phyloP scores from a whole-genome alignment of 2,113 vertebrate species.

The Dicaeum eximium region DNA sequence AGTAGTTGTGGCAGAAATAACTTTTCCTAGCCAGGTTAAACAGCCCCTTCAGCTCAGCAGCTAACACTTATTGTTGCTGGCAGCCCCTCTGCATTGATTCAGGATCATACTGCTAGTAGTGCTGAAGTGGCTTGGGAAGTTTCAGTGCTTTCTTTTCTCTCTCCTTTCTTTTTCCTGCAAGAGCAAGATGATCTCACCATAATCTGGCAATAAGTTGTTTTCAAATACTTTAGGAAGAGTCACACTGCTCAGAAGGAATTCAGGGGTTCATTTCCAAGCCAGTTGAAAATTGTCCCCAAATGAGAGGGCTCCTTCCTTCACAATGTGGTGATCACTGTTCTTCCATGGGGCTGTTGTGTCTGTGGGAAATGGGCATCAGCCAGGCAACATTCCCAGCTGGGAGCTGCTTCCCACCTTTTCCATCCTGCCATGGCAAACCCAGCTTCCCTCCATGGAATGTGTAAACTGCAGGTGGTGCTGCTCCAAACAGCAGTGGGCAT shows the following conservation, averaged over 20 bases:
- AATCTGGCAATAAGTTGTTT: not conserved
- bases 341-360: not conserved
- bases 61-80: not conserved
- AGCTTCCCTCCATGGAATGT: not conserved
- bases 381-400: not conserved
- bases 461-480: not conserved
- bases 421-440: not conserved
- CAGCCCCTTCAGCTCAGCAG: not conserved
- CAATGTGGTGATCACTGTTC: not conserved
- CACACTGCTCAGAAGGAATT: not conserved
- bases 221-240: not conserved
- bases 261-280: not conserved
- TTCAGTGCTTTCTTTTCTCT: not conserved
- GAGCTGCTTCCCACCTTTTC: not conserved
- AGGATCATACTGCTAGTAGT: not conserved
- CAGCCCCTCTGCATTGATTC: not conserved
- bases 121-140: constrained; percentile 1
- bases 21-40: constrained; percentile 32
- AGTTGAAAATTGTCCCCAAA: not conserved
- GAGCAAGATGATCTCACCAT: not conserved
- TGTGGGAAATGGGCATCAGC: not conserved
- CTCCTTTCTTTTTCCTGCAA: not conserved
- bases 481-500: not conserved
- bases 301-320: not conserved
- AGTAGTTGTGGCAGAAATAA: constrained; percentile 16